These are phyloP conservation scores for Acrobeloides nanus DNA, from an alignment of 2,888 invertebrate genomes.

Conservation along the genomic window DNA sequence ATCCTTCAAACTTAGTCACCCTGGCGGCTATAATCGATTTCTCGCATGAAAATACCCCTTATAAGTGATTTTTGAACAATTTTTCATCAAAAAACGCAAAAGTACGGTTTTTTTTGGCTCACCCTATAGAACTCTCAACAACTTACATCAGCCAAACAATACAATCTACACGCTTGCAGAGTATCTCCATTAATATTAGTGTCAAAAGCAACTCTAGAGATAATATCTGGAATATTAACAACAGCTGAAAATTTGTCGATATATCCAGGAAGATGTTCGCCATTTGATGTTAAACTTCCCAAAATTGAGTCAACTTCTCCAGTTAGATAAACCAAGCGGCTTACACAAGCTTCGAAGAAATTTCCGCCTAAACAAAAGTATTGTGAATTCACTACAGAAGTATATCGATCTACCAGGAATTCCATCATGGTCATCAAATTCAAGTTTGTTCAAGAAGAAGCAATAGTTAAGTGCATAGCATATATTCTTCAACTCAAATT, in stretches of 20 bases:
- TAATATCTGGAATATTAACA: slow-evolving; percentile 29
- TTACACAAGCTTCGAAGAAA: slow-evolving; percentile 49
- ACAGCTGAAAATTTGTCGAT: slow-evolving; percentile 39
- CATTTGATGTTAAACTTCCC: slow-evolving; percentile 31
- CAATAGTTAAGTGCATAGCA: slow-evolving; percentile 45
- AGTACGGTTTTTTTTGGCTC: too few relatives aligned
- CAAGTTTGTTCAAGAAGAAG: slow-evolving; percentile 35
- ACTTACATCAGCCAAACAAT: slow-evolving; percentile 22
- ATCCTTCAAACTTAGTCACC: too few relatives aligned
- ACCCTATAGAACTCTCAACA: background rate
- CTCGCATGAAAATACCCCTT: too few relatives aligned
- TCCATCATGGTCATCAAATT: slow-evolving; percentile 14
- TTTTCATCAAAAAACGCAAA: too few relatives aligned
- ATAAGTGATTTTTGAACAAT: too few relatives aligned
- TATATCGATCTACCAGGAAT: background rate
- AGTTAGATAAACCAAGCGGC: slow-evolving; percentile 41
- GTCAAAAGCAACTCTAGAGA: slow-evolving; percentile 41
- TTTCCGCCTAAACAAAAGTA: slow-evolving; percentile 26
- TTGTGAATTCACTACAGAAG: background rate
- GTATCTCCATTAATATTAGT: slow-evolving; percentile 39
- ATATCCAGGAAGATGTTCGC: slow-evolving; percentile 31
- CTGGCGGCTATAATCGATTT: too few relatives aligned
- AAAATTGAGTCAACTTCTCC: slow-evolving; percentile 33
- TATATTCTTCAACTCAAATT: slow-evolving; percentile 44
- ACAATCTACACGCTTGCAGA: slow-evolving; percentile 25